phyloP scores from a whole-genome alignment of 2,797 vertebrate genomes.

The Sitta carolinensis region DNA sequence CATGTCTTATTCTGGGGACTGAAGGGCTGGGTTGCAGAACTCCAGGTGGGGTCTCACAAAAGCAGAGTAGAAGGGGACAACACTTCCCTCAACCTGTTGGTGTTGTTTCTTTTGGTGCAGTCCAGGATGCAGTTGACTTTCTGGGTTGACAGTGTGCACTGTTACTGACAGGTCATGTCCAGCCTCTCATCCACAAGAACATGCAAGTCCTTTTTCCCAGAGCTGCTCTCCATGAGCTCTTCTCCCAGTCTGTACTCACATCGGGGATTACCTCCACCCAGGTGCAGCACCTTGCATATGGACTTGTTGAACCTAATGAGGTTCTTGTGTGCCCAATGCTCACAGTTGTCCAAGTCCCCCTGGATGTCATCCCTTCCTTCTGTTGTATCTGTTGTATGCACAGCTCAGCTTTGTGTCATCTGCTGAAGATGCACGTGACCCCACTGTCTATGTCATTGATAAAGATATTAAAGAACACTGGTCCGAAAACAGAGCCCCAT shows the following conservation, averaged over 20 bases:
- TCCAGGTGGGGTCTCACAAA: background rate
- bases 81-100: background rate
- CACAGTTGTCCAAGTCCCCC: background rate
- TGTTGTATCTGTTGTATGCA: background rate
- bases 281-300: background rate
- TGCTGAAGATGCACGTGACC: background rate
- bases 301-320: background rate
- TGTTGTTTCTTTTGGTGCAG: background rate
- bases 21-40: background rate
- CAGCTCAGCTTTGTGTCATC: background rate
- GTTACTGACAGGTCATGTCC: background rate
- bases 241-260: background rate
- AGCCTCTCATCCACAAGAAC: background rate
- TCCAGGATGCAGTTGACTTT: background rate
- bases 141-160: background rate
- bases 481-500: background rate
- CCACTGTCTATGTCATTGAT: background rate
- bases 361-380: background rate
- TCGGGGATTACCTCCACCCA: background rate
- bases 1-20: background rate
- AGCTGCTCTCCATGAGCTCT: background rate
- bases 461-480: background rate
- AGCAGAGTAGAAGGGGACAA: background rate
- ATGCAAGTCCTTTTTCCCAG: background rate
- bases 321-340: rapidly evolving